Conservation (phyloP, 2,888 invertebrate genomes). For the Aleiodes alternator region DNA sequence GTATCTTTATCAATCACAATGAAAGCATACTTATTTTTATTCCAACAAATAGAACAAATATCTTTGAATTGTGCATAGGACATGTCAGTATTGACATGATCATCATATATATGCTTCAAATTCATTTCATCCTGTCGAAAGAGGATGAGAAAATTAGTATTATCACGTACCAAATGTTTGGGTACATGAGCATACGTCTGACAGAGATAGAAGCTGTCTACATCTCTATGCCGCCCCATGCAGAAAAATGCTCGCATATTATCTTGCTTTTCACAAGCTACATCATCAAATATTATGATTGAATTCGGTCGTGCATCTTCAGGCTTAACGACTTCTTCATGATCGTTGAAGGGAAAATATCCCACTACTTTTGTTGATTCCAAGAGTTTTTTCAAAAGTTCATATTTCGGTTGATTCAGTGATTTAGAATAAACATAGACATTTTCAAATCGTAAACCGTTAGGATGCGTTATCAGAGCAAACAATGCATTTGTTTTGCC, state of each 20-base stretch:
- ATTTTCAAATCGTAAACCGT: constrained; percentile 54
- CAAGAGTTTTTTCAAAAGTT: constrained; percentile 58
- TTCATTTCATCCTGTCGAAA: constrained; percentile 59
- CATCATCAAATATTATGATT: too few species aligned
- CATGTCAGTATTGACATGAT: constrained; percentile 58
- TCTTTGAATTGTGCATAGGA: constrained; percentile 53
- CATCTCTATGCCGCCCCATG: too few species aligned
- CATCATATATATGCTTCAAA: constrained; percentile 56
- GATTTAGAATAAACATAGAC: constrained; percentile 60
- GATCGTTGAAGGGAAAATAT: constrained; percentile 56
- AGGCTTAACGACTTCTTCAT: constrained; percentile 56
- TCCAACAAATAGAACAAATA: constrained; percentile 56
- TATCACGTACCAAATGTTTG: constrained; percentile 58
- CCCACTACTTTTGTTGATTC: constrained; percentile 54
- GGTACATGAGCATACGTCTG: constrained; percentile 50
- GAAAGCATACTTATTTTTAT: constrained; percentile 54
- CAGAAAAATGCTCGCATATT: too few species aligned
- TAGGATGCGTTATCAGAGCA: constrained; percentile 49
- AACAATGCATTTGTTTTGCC: constrained; percentile 56
- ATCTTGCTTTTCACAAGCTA: too few species aligned
- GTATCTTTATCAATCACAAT: constrained; percentile 58
- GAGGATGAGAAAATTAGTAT: constrained; percentile 55
- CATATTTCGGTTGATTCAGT: constrained; percentile 64
- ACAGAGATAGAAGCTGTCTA: too few species aligned
- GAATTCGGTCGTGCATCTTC: constrained; percentile 51